Base-by-base conservation (phyloP, 2,797 vertebrate species). In the Octomys mimax region DNA sequence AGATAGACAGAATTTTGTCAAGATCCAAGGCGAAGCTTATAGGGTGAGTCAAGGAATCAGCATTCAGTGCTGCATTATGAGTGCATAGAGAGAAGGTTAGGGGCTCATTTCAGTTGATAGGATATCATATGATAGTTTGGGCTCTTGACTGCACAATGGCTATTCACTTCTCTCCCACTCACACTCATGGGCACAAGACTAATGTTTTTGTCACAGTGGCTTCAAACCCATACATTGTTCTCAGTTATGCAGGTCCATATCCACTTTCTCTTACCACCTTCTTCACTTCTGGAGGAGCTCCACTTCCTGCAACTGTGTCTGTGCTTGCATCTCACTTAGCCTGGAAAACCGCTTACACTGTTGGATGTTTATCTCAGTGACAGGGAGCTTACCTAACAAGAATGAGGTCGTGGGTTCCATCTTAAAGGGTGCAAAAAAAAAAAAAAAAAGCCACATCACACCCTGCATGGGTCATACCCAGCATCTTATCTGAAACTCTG, bases 381-480 rank as follows among this genome's bases (percentile, higher is more conserved):
- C 39, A 42, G 36, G 70, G 42, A 73, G 36, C 70, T 24, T 42
- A 42, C 9, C 22, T 24, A 73, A 39, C 36, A 12, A 42, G 36
- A 24, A 22, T 42, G 36, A 73, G 70, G 36, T 26, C 24, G 36
- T 73, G 70, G 36, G 36, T 73, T 39, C 10, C 70, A 73, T 26
- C 36, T 11, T 4, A 1, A 24, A n/a, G 33, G 9, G 61, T 62
- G 14, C 1, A 9, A 0, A 2, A n/a, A 24, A 42, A 42, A 73
- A 39, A 24, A 42, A 42, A 73, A 39, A 22, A 70, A 4, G 26
- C 71, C 10, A 5, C 0, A 26, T 26, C 71, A 39, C 22, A 12
- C 26, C 9, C 9, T 81, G 73, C 5, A 19, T 7, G n/a, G 8
- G 39, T 87, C 16, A 81, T 36, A 13, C 31, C 24, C 7, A 33